phyloP scores from a whole-genome alignment of 1,140 invertebrate species.

The Megathymus violae region DNA sequence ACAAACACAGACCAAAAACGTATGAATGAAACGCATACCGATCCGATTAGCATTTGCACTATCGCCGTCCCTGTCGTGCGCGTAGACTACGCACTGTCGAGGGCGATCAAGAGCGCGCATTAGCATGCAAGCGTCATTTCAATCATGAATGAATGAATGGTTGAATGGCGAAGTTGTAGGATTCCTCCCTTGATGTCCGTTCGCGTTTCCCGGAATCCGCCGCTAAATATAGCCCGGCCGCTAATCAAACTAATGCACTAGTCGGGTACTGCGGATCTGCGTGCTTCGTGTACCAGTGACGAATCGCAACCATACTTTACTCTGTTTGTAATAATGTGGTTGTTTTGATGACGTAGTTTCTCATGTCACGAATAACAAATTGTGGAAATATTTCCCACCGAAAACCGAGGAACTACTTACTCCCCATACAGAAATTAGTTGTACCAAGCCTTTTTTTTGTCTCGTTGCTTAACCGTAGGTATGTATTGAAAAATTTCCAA shows the following conservation, averaged over 20 bases:
- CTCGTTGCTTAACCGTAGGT: too few species aligned
- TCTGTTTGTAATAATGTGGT: too few species aligned
- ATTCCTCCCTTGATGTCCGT: slow-evolving; percentile 27
- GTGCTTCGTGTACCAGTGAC: background rate
- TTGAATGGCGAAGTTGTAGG: slow-evolving; percentile 29
- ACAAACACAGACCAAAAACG: slow-evolving; percentile 28
- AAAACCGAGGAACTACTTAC: too few species aligned
- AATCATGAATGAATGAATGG: slow-evolving; percentile 30
- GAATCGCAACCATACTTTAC: too few species aligned
- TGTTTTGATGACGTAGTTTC: too few species aligned
- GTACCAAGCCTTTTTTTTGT: too few species aligned
- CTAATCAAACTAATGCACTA: slow-evolving; percentile 6
- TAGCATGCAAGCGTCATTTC: slow-evolving; percentile 33
- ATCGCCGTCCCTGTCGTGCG: slow-evolving; percentile 8
- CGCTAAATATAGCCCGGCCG: slow-evolving; percentile 21
- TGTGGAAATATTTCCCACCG: too few species aligned
- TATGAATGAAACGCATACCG: slow-evolving; percentile 30
- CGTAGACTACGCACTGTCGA: slow-evolving; percentile 12
- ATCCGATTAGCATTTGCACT: slow-evolving; percentile 31
- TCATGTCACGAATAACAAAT: too few species aligned
- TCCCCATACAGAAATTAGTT: too few species aligned
- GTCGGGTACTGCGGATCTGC: background rate
- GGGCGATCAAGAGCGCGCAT: slow-evolving; percentile 16
- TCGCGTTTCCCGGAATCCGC: slow-evolving; percentile 28
- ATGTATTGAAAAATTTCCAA: too few species aligned